phyloP scores from a whole-genome alignment of 2,113 vertebrate genomes.

The Carettochelys insculpta region DNA sequence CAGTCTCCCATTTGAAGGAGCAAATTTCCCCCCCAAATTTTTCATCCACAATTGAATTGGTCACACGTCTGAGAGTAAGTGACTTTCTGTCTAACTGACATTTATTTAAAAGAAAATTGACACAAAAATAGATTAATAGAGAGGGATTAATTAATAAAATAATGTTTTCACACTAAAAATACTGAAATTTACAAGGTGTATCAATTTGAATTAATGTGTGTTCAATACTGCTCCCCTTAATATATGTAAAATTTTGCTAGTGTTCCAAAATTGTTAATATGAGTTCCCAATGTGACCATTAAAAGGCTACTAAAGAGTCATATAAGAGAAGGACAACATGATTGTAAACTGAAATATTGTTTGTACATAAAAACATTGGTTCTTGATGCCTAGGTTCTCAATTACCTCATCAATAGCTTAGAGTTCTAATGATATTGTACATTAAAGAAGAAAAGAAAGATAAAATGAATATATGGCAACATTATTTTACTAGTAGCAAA shows the following conservation, averaged over 20 bases:
- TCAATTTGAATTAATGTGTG: background rate
- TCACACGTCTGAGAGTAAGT: background rate
- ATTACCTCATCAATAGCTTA: background rate
- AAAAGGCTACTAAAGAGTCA: slow-evolving; percentile 3
- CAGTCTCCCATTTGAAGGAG: background rate
- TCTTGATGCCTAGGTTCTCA: background rate
- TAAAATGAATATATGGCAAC: slow-evolving; percentile 44
- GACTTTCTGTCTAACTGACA: background rate
- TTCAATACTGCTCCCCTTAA: background rate
- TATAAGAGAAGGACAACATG: background rate
- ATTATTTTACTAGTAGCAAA: slow-evolving; percentile 38
- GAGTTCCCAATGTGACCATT: background rate
- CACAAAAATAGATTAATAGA: background rate
- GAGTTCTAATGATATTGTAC: slow-evolving; percentile 6
- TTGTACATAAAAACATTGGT: background rate
- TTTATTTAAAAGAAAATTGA: background rate
- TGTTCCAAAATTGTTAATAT: background rate
- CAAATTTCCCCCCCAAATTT: background rate
- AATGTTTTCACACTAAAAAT: background rate
- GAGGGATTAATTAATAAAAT: background rate
- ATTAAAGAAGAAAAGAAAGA: background rate
- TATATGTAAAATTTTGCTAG: background rate
- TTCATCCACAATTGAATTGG: background rate
- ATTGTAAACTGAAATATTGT: background rate
- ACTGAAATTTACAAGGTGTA: background rate